Evolutionary conservation across 2,888 invertebrate species (phyloP).

Genomic region (Muschampia plurimacula): DNA sequence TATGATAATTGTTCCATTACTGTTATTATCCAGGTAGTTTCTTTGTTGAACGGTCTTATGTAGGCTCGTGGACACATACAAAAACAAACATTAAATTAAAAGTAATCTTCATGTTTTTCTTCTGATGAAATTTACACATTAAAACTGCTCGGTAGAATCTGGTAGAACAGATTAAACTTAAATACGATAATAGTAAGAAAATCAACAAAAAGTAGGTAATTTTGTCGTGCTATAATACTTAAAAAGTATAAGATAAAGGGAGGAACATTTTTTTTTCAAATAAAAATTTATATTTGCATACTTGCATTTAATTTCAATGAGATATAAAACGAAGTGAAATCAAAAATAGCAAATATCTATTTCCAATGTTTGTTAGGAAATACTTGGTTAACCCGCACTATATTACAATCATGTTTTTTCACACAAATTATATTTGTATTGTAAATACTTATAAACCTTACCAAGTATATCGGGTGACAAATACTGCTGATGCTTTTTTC

Average conservation of each 20-base stretch:
- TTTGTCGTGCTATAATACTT: too few species aligned
- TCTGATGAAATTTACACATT: background rate
- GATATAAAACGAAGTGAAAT: too few species aligned
- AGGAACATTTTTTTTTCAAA: too few species aligned
- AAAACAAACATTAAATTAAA: background rate
- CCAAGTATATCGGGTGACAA: conserved; percentile 11
- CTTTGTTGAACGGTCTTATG: background rate
- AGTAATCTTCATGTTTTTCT: background rate
- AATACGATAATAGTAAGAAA: too few species aligned
- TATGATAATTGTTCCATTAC: conserved; percentile 8
- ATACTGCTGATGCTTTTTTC: conserved; percentile 21
- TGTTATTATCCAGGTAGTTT: background rate
- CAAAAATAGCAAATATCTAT: too few species aligned
- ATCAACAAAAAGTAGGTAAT: too few species aligned
- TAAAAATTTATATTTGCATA: too few species aligned
- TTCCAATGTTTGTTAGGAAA: too few species aligned
- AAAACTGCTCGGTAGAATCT: background rate
- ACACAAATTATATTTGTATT: conserved; percentile 7
- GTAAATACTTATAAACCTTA: background rate
- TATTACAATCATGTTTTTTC: background rate
- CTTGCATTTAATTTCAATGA: too few species aligned
- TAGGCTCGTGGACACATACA: background rate
- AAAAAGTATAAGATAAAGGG: too few species aligned
- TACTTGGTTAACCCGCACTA: background rate
- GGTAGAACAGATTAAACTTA: too few species aligned